These are phyloP conservation scores for Drosophila parthenogenetica DNA, from an alignment of 2,888 invertebrate genomes.

Conservation along the genomic window DNA sequence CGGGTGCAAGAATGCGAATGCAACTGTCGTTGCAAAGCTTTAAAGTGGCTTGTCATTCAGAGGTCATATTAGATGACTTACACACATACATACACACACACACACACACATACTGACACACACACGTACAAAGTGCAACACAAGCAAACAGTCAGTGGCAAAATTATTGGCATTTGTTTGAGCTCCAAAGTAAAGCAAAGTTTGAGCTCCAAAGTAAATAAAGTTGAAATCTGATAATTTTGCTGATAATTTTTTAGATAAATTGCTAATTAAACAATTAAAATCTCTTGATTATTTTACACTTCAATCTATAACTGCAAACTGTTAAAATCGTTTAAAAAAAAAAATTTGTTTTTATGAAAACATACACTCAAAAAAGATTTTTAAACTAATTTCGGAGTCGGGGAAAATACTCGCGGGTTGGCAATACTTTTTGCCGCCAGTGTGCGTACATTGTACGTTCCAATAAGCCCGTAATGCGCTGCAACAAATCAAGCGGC, in stretches of 20 bases:
- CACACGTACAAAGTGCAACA: conserved; percentile 3
- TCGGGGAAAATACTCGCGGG: too few relatives aligned
- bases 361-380: too few relatives aligned
- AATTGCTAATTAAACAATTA: too few relatives aligned
- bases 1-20: not conserved
- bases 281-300: too few relatives aligned
- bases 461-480: conserved; percentile 38
- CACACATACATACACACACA: conserved; percentile 10
- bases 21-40: conserved; percentile 15
- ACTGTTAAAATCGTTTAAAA: too few relatives aligned
- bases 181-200: too few relatives aligned
- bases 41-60: conserved; percentile 58
- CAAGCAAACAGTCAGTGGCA: not conserved
- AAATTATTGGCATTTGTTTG: not conserved
- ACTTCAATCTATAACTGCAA: too few relatives aligned
- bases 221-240: too few relatives aligned
- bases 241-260: too few relatives aligned
- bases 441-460: conserved; percentile 1
- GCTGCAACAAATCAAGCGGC: conserved; percentile 46
- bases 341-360: too few relatives aligned
- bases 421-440: not conserved
- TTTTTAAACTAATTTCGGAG: too few relatives aligned
- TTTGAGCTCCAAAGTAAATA: too few relatives aligned
- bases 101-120: conserved; percentile 1
- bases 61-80: conserved; percentile 51